These are phyloP conservation scores for Ceriagrion tenellum DNA, from an alignment of 2,888 invertebrate species.

Conservation along the genomic window DNA sequence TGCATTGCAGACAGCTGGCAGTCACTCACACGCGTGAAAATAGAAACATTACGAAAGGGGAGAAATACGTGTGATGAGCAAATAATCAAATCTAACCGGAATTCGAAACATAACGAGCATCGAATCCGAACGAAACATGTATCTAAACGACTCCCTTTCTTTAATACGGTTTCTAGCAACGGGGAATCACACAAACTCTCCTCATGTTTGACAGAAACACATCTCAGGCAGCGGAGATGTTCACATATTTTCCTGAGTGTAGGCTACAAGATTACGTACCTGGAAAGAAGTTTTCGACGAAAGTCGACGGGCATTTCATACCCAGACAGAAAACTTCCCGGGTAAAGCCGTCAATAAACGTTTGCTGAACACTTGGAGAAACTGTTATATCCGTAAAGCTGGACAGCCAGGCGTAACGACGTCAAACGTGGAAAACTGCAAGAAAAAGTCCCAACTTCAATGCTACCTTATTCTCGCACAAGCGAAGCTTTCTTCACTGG, in stretches of 20 bases:
- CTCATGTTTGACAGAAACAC: neutral
- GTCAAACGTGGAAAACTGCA: neutral
- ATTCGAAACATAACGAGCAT: too few species aligned
- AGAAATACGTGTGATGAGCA: too few species aligned
- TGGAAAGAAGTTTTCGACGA: neutral
- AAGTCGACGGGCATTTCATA: neutral
- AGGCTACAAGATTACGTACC: neutral
- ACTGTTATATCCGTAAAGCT: neutral
- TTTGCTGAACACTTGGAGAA: neutral
- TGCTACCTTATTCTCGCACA: neutral
- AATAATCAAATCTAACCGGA: too few species aligned
- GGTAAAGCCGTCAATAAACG: neutral
- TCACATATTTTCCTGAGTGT: neutral
- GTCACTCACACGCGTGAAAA: too few species aligned
- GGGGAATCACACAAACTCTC: neutral
- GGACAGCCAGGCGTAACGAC: neutral
- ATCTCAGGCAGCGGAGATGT: neutral
- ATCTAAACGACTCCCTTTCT: too few species aligned
- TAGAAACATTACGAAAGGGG: too few species aligned
- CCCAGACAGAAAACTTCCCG: neutral
- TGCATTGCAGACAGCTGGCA: too few species aligned
- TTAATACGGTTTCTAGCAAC: too few species aligned
- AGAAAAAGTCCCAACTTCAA: neutral
- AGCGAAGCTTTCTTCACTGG: neutral
- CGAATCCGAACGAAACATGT: too few species aligned